Percentiles rank a stretch among this genome's conserved stretches.
Evolutionary conservation across 2,113 vertebrate species (phyloP).

Genomic region (Ramphastos sulfuratus): DNA sequence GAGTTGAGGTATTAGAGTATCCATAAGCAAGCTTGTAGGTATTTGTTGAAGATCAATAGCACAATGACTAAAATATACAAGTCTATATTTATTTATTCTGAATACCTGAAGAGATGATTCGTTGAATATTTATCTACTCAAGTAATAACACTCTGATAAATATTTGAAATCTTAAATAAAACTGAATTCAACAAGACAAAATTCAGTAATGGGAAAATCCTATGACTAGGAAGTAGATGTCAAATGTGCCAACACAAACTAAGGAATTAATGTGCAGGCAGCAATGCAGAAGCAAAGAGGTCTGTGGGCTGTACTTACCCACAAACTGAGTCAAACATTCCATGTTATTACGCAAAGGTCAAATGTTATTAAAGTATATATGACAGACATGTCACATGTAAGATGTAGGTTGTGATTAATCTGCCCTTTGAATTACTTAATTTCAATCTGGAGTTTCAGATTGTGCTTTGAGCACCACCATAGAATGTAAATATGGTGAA

Average conservation of each 20-base stretch:
- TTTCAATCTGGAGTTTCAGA: neutral
- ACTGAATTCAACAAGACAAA: neutral
- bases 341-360: neutral
- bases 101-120: neutral
- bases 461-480: neutral
- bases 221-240: neutral
- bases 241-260: neutral
- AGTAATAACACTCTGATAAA: neutral
- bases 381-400: neutral
- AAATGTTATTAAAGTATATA: neutral
- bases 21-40: neutral
- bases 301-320: neutral
- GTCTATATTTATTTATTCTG: neutral
- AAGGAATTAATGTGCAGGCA: neutral
- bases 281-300: neutral
- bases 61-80: neutral
- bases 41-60: neutral
- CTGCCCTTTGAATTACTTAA: fast-evolving
- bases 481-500: neutral
- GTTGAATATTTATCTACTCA: neutral
- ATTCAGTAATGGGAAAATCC: neutral
- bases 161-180: neutral
- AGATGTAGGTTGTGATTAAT: neutral
- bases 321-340: neutral
- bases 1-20: neutral